Evolutionary conservation across 2,113 vertebrate species (phyloP).

Genomic region (Paradoxurus hermaphroditus): DNA sequence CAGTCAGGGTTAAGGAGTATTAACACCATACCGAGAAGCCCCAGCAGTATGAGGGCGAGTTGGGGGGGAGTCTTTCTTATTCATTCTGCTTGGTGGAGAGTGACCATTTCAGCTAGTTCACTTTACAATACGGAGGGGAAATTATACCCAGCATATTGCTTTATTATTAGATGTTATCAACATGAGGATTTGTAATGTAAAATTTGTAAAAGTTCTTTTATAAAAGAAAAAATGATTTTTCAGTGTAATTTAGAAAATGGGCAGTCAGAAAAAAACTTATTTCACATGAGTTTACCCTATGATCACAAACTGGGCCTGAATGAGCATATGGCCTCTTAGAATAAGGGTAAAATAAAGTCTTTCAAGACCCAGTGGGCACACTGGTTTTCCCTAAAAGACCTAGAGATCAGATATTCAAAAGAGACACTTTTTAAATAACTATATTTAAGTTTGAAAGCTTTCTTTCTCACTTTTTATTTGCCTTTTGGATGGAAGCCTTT

Average conservation of each 20-base stretch:
- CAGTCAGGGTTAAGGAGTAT: neutral
- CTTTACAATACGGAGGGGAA: neutral
- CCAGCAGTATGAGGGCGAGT: too few species aligned
- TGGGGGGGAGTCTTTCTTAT: neutral
- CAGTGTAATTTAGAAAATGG: slow-evolving; percentile 4
- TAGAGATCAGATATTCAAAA: neutral
- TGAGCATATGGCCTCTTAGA: neutral
- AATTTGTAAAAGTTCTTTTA: neutral
- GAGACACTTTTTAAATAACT: neutral
- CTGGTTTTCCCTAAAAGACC: neutral
- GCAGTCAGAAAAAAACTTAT: neutral
- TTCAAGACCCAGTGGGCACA: neutral
- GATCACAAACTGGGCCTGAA: neutral
- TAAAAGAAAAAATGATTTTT: neutral
- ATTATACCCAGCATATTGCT: neutral
- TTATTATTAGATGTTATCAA: neutral
- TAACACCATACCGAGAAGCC: neutral
- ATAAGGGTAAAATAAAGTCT: neutral
- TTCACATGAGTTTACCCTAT: neutral
- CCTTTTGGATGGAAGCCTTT: neutral
- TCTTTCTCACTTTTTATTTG: slow-evolving; percentile 12
- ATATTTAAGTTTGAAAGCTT: neutral
- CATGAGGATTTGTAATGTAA: neutral
- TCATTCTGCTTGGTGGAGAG: neutral
- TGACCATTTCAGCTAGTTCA: neutral